phyloP scores from a whole-genome alignment of 2,888 invertebrate species.

The Heliconius cydno region DNA sequence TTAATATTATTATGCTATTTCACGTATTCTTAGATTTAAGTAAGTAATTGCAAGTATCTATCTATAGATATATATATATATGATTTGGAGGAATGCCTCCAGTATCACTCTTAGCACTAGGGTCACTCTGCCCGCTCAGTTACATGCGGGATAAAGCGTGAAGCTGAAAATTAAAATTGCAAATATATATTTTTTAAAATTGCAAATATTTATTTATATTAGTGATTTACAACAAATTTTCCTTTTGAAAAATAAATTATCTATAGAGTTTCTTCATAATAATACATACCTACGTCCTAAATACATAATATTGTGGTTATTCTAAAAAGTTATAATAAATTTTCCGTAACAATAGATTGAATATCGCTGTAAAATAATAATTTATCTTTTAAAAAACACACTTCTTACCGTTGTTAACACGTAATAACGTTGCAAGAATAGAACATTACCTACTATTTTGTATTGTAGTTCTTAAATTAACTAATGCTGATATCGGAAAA shows the following conservation, averaged over 20 bases:
- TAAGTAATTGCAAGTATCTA: background rate
- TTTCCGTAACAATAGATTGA: background rate
- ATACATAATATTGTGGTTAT: background rate
- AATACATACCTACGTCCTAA: background rate
- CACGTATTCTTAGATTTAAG: background rate
- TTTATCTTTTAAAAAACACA: background rate
- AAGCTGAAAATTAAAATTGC: background rate
- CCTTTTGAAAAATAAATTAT: background rate
- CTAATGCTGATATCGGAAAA: constrained; percentile 10
- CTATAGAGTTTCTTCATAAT: background rate
- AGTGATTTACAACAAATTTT: background rate
- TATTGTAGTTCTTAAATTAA: background rate
- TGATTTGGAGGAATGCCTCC: background rate
- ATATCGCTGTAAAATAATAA: background rate
- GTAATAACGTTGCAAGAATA: background rate
- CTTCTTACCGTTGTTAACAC: background rate
- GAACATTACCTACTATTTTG: background rate
- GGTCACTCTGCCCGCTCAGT: background rate
- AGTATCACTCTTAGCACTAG: background rate
- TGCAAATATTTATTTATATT: background rate
- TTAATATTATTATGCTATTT: constrained; percentile 19
- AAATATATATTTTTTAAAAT: background rate
- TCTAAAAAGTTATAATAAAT: background rate
- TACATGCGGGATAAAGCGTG: background rate
- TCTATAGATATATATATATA: background rate